Percentiles rank a stretch among this genome's conserved stretches.
phyloP scores from a whole-genome alignment of 2,113 vertebrate species.

The Ptilorrhoa leucosticta region DNA sequence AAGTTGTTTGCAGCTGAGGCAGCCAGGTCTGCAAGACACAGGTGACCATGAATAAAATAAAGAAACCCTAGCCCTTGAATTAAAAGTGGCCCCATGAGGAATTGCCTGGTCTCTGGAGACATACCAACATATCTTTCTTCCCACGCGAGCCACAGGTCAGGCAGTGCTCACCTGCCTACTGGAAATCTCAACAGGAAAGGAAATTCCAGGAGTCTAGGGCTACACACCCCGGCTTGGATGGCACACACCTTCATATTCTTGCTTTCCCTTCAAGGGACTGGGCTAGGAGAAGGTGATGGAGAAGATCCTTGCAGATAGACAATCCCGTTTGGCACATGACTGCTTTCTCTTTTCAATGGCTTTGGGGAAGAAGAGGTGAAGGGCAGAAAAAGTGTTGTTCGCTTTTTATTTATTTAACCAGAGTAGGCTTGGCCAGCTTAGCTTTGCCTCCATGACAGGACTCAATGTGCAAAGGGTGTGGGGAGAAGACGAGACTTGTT shows the following conservation, averaged over 20 bases:
- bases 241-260: neutral
- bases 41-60: neutral
- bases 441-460: neutral
- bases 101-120: neutral
- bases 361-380: neutral
- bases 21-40: neutral
- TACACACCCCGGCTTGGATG: neutral
- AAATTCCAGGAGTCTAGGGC: neutral
- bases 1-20: neutral
- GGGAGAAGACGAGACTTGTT: neutral
- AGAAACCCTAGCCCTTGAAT: neutral
- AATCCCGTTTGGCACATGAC: fast-evolving
- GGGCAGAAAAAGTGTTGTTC: neutral
- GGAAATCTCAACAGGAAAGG: neutral
- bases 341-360: neutral
- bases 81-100: neutral
- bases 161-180: neutral
- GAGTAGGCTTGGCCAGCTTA: neutral
- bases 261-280: neutral
- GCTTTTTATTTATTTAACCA: neutral
- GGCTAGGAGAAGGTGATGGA: neutral
- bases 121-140: neutral
- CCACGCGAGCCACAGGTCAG: neutral
- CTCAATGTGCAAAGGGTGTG: neutral
- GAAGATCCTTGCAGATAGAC: neutral